Percentiles rank a stretch among this genome's conserved stretches.
Conservation (phyloP, 2,113 vertebrate species). For the Prionailurus viverrinus region DNA sequence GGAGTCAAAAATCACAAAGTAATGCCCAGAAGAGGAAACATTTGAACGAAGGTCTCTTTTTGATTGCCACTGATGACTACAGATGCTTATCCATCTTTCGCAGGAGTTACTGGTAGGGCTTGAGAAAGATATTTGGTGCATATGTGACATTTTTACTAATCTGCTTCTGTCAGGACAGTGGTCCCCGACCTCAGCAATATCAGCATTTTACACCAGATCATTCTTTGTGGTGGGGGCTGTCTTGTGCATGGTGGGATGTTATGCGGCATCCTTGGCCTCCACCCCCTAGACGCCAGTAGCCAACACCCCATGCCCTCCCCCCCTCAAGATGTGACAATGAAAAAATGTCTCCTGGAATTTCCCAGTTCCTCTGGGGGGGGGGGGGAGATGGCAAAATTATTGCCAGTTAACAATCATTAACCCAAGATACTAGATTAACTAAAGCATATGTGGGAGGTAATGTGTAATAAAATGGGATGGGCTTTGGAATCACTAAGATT, state of each 20-base stretch:
- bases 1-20: background rate
- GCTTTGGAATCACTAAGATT: background rate
- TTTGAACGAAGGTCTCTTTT: background rate
- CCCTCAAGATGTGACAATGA: background rate
- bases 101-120: background rate
- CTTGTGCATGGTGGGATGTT: rapidly evolving
- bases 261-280: background rate
- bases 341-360: background rate
- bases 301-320: background rate
- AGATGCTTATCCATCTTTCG: background rate
- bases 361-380: background rate
- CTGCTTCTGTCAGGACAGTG: background rate
- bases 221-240: background rate
- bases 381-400: background rate
- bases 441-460: background rate
- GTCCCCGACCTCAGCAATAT: too few relatives aligned
- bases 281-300: background rate
- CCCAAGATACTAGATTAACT: background rate
- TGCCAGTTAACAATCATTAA: background rate
- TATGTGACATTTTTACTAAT: too few relatives aligned
- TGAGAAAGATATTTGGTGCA: background rate
- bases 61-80: background rate
- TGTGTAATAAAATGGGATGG: background rate
- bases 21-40: background rate
- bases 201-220: background rate